A percentile compares a stretch with the other conserved stretches of the same genome.
Conservation (phyloP, 2,113 vertebrate species). For the Mus musculus region DNA sequence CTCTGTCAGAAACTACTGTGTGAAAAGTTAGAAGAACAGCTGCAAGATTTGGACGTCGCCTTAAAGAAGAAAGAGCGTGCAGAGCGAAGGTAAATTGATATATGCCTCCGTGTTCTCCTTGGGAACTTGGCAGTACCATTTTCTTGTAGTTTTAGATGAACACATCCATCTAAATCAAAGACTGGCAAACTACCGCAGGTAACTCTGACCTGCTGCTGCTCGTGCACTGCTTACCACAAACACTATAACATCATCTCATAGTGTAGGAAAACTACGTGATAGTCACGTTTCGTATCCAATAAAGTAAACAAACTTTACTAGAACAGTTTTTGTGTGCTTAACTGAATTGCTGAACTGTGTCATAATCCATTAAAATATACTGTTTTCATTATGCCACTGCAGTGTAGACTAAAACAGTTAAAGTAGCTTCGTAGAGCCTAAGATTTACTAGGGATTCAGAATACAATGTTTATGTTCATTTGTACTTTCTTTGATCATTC, state of each 20-base stretch:
- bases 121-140: not conserved
- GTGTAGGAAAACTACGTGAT: not conserved
- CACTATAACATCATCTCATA: not conserved
- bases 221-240: not conserved
- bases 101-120: conserved; percentile 16
- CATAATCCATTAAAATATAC: not conserved
- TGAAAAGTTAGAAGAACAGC: conserved; percentile 96
- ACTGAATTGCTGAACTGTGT: conserved; percentile 24
- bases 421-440: conserved; percentile 28
- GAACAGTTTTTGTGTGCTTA: conserved; percentile 7
- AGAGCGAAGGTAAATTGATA: conserved; percentile 91
- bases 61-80: conserved; percentile 98
- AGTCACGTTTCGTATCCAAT: not conserved
- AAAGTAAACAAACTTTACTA: not conserved
- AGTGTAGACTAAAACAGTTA: not conserved
- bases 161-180: not conserved
- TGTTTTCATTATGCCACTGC: conserved; percentile 8
- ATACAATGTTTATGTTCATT: conserved; percentile 23
- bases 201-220: not conserved
- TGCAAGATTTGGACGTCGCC: conserved; percentile 96
- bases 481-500: not conserved
- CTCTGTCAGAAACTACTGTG: conserved; percentile 94
- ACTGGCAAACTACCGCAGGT: not conserved
- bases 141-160: not conserved
- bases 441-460: conserved; percentile 48